Evolutionary conservation across 2,797 vertebrate genomes (phyloP), one percentile per base, ranked within the genome.

Genomic region (Tympanoctomys barrerae): DNA sequence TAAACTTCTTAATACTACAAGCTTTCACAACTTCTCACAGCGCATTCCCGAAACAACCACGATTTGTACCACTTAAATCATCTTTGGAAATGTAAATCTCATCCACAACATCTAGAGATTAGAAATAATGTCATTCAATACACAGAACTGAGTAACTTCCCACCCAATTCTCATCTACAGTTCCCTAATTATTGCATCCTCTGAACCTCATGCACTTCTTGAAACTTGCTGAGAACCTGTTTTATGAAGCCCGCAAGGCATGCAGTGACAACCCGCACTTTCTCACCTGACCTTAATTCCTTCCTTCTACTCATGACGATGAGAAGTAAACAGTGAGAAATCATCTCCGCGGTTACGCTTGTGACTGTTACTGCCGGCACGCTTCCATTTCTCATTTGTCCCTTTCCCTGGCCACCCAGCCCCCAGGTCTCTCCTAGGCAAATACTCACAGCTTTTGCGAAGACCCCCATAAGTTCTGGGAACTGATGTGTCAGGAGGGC

Each of bases 401-500:
- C 6, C 26, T 26, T 87, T 68, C 57, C 13, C 33, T 5, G 8
- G 4, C 87, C 88, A 57, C 11, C 6, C 31, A 42, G 4, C 42
- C 91, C 62, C 7, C 13, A 92, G 61, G 49, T 18, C 19, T 64
- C 91, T 78, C 73, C 5, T 77, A 1, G 79, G 80, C 46, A 59
- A 87, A 98, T 97, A 99, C 99, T 99, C 98, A 99, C 99, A 94
- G 99, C 99, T 98, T 99, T 99, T 97, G 99, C 99, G 1, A 99
- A 99, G 98, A 99, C 99, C 71, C 99, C 99, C 99, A 99, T 99
- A 95, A 99, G 99, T 96, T 99, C 99, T 7, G 99, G 99, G 97
- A 99, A 99, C 98, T 99, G 99, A 98, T 99, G 99, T 97, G 99
- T 99, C 99, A 99, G 99, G 97, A 99, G 99, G 79, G 99, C 99